A percentile compares a stretch with the other conserved stretches of the same genome.
phyloP scores from a whole-genome alignment of 53 echinoderm and acorn worm genomes.

The Mesocentrotus franciscanus region DNA sequence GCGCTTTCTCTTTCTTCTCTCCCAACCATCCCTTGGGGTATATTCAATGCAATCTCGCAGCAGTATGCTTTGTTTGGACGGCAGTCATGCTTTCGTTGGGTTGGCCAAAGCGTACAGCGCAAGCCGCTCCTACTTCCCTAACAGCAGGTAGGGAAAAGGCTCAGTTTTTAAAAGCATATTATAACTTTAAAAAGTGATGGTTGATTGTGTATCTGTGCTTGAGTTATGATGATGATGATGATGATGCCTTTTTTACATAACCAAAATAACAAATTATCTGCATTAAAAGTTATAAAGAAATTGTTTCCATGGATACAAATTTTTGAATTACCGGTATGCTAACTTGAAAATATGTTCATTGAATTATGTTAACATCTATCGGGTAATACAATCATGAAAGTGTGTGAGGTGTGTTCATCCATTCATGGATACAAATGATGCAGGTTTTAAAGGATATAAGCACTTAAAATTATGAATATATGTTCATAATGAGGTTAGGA shows the following conservation, averaged over 20 bases:
- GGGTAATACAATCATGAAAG: neutral
- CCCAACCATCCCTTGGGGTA: neutral
- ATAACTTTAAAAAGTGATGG: neutral
- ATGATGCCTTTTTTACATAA: neutral
- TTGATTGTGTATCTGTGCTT: neutral
- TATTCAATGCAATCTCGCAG: neutral
- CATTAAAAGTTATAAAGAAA: neutral
- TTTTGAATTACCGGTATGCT: neutral
- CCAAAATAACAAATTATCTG: neutral
- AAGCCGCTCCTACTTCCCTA: constrained; percentile 17
- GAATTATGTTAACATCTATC: neutral
- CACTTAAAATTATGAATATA: too few relatives aligned
- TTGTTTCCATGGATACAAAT: neutral
- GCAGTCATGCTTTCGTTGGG: constrained; percentile 43
- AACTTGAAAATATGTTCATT: neutral
- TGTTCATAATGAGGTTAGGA: too few relatives aligned
- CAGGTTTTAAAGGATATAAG: neutral
- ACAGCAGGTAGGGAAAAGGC: constrained; percentile 40
- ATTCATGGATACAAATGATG: neutral
- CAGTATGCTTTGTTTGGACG: constrained; percentile 40
- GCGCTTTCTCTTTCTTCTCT: constrained; percentile 17
- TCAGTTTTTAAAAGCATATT: constrained; percentile 8
- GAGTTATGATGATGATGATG: neutral
- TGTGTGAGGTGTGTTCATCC: neutral
- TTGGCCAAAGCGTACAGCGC: constrained; percentile 13